These are phyloP conservation scores for Sylvilagus bachmani DNA, from an alignment of 2,113 vertebrate genomes.

Conservation along the genomic window DNA sequence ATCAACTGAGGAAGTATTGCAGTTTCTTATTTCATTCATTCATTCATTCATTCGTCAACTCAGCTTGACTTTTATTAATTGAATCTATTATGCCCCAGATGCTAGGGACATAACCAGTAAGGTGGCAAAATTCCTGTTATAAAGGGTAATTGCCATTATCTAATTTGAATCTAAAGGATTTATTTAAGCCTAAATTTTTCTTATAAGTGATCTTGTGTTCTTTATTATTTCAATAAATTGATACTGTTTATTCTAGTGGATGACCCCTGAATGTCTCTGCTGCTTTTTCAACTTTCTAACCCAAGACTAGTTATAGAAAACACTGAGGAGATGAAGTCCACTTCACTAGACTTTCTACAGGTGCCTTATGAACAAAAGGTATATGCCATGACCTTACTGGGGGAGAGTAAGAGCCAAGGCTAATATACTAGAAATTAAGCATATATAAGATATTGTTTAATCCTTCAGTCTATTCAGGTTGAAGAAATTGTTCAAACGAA, in stretches of 20 bases:
- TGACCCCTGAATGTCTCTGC: not conserved
- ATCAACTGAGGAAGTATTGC: not conserved
- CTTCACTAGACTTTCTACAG: not conserved
- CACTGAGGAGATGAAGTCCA: not conserved
- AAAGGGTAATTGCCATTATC: not conserved
- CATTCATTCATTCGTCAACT: not conserved
- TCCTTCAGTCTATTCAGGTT: not conserved
- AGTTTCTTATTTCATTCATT: not conserved
- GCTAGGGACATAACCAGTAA: not conserved
- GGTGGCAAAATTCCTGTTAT: not conserved
- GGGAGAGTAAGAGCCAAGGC: too few relatives aligned
- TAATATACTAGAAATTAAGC: too few relatives aligned
- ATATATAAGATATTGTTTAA: conserved; percentile 38
- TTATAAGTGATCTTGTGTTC: not conserved
- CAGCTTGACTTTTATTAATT: not conserved
- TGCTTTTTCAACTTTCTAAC: conserved; percentile 23
- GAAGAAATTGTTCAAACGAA: not conserved
- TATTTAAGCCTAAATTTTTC: not conserved
- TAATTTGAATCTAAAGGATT: conserved; percentile 26
- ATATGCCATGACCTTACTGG: too few relatives aligned
- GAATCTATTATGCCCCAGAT: not conserved
- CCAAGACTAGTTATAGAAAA: not conserved
- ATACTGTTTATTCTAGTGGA: not conserved
- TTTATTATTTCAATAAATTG: conserved; percentile 1
- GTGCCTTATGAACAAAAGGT: not conserved